Percentiles rank a stretch among this genome's conserved stretches.
Conservation (phyloP, 2,113 vertebrate genomes). For the Spermophilus dauricus region DNA sequence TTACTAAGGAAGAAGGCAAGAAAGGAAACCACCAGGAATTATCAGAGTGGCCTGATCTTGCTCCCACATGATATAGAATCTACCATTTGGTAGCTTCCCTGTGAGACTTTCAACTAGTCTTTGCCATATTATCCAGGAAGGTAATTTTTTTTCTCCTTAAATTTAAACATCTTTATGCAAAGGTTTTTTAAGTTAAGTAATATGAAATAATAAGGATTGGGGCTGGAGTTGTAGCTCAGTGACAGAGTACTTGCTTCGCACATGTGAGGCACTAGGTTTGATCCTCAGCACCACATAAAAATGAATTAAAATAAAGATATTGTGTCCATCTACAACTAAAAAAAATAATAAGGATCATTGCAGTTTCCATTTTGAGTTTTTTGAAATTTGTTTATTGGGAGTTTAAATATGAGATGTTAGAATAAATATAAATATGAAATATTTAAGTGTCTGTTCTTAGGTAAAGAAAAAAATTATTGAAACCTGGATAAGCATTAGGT, state of each 20-base stretch:
- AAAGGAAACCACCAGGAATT: background rate
- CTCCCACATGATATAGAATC: background rate
- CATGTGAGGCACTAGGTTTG: too few relatives aligned
- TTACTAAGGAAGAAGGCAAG: background rate
- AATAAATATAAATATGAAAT: background rate
- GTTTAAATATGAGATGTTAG: constrained; percentile 1
- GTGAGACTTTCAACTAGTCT: background rate
- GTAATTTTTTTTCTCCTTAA: background rate
- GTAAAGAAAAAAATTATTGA: constrained; percentile 43
- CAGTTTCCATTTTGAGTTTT: constrained; percentile 47
- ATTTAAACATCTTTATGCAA: background rate
- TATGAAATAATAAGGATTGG: background rate
- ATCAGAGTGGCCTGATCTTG: background rate
- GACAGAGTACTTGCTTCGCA: too few relatives aligned
- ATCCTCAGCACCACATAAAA: too few relatives aligned
- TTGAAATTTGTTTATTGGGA: background rate
- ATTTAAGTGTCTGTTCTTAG: constrained; percentile 29
- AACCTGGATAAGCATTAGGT: background rate
- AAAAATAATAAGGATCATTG: background rate
- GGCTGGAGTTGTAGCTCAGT: too few relatives aligned
- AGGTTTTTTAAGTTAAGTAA: background rate
- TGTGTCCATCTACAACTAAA: too few relatives aligned
- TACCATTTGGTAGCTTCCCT: background rate
- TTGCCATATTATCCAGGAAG: background rate
- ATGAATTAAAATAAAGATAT: too few relatives aligned